Evolutionary conservation across 2,113 vertebrate species (phyloP).

Genomic region (Plectropomus leopardus): DNA sequence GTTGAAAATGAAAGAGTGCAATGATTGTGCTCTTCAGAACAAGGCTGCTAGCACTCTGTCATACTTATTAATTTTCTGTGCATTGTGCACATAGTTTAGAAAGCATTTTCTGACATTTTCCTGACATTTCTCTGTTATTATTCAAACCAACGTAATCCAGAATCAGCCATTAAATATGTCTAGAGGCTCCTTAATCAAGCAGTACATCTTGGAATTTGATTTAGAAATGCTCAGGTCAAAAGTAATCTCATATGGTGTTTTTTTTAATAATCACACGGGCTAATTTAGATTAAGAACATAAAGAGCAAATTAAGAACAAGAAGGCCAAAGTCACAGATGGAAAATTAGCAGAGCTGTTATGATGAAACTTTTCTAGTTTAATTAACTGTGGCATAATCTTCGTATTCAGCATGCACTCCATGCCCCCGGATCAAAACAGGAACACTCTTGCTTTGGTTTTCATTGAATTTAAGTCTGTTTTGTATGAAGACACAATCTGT

Average conservation of each 20-base stretch:
- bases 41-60: neutral
- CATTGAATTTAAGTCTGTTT: conserved; percentile 9
- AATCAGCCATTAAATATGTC: conserved; percentile 9
- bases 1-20: conserved; percentile 17
- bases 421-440: conserved; percentile 22
- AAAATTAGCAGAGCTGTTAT: conserved; percentile 31
- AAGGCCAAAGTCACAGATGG: conserved; percentile 29
- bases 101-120: neutral
- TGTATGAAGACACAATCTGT: neutral
- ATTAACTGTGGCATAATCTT: conserved; percentile 48
- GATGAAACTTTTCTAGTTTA: conserved; percentile 31
- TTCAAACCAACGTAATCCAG: conserved; percentile 13
- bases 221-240: conserved; percentile 34
- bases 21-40: conserved; percentile 21
- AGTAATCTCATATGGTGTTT: conserved; percentile 18
- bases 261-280: conserved; percentile 4
- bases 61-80: neutral
- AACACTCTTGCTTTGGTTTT: neutral
- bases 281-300: conserved; percentile 53
- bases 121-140: conserved; percentile 19
- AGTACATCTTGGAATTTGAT: conserved; percentile 23
- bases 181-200: conserved; percentile 22
- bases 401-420: conserved; percentile 3
- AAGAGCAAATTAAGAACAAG: conserved; percentile 38
- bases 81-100: neutral